Percentiles rank a stretch among this genome's conserved stretches.
These are phyloP conservation scores for Lycocerus yunnanus DNA, from an alignment of 2,888 invertebrate genomes.

Conservation along the genomic window DNA sequence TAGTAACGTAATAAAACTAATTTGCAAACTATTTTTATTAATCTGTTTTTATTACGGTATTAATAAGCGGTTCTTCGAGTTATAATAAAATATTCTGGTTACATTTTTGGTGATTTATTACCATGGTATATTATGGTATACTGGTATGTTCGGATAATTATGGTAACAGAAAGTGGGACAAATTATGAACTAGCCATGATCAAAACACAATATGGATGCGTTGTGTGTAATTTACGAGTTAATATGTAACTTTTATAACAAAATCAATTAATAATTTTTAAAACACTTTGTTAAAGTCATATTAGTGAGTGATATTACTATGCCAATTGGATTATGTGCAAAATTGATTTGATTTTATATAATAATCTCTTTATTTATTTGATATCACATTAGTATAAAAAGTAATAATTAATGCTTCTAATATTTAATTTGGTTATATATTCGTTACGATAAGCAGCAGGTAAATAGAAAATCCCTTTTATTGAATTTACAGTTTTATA, in stretches of 20 bases:
- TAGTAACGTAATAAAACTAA: too few relatives aligned
- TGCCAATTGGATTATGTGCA: constrained; percentile 3
- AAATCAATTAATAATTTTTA: constrained; percentile 8
- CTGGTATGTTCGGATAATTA: not conserved
- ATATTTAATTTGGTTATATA: not conserved
- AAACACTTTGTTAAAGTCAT: not conserved
- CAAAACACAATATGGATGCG: constrained; percentile 32
- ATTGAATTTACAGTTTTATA: not conserved
- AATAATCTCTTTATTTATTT: not conserved
- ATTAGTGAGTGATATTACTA: not conserved
- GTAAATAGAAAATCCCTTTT: constrained; percentile 6
- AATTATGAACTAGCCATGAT: constrained; percentile 18
- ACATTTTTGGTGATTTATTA: too few relatives aligned
- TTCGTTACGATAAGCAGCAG: constrained; percentile 2
- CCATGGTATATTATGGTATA: not conserved
- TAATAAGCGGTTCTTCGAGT: too few relatives aligned
- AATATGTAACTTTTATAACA: constrained; percentile 5
- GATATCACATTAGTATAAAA: constrained; percentile 8
- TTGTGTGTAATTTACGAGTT: constrained; percentile 16
- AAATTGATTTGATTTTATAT: constrained; percentile 5
- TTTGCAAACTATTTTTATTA: too few relatives aligned
- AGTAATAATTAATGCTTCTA: constrained; percentile 7
- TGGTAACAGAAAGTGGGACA: constrained; percentile 10
- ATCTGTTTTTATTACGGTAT: too few relatives aligned
- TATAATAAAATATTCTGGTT: too few relatives aligned